phyloP scores from a whole-genome alignment of 2,888 invertebrate species.

The Euzophera pinguis region DNA sequence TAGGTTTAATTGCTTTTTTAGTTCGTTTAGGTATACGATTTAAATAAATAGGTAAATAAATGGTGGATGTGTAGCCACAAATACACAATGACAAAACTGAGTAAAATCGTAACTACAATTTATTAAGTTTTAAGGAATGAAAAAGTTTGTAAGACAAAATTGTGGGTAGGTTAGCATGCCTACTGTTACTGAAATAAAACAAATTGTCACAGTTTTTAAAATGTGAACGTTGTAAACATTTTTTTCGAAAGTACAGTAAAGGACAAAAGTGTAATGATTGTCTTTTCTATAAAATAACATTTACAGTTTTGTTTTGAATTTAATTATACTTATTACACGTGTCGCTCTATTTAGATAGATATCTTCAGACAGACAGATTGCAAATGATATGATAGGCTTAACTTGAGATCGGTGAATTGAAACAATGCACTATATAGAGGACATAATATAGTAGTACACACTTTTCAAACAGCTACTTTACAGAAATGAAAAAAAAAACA shows the following conservation, averaged over 20 bases:
- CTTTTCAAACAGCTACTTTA: background rate
- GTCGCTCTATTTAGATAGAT: too few species aligned
- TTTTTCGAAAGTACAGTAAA: background rate
- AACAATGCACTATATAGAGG: too few species aligned
- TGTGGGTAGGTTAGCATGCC: too few species aligned
- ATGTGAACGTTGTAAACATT: background rate
- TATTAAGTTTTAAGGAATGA: background rate
- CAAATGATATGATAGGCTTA: too few species aligned
- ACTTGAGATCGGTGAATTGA: too few species aligned
- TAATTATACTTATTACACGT: too few species aligned
- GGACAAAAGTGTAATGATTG: background rate
- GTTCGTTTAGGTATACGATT: too few species aligned
- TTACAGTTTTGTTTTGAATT: background rate
- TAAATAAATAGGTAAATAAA: too few species aligned
- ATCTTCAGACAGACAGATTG: too few species aligned
- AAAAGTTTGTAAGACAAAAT: background rate
- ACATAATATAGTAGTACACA: too few species aligned
- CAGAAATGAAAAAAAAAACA: background rate
- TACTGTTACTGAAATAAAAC: background rate
- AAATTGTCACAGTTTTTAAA: background rate
- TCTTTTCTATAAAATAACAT: background rate
- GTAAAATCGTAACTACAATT: conserved; percentile 9
- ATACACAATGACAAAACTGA: background rate
- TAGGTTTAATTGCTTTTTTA: background rate
- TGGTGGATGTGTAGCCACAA: background rate